phyloP scores from a whole-genome alignment of 2,888 invertebrate genomes.

The Coelopa pilipes region DNA sequence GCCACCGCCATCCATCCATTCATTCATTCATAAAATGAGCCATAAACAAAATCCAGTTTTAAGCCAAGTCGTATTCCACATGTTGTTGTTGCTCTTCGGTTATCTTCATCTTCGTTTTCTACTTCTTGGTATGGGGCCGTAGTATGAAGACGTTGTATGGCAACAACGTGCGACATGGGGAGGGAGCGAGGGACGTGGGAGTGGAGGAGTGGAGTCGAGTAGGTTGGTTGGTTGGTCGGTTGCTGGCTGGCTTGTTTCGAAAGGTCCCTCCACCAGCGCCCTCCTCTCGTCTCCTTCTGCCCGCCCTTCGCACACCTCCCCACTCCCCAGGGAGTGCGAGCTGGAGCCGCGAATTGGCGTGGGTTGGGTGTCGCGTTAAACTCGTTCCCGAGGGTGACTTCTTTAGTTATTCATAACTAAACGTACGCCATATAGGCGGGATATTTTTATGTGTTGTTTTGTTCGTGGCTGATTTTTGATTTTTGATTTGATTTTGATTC shows the following conservation, averaged over 20 bases:
- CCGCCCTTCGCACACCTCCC: neutral
- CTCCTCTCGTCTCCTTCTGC: neutral
- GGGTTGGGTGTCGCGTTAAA: constrained; percentile 2
- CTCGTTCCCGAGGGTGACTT: constrained; percentile 18
- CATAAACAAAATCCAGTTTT: constrained; percentile 58
- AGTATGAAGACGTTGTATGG: constrained; percentile 3
- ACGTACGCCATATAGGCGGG: neutral
- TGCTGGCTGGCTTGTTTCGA: too few species aligned
- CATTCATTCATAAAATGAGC: constrained; percentile 56
- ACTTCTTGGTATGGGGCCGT: neutral
- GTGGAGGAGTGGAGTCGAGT: neutral
- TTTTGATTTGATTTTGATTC: too few species aligned
- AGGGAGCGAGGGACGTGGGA: neutral
- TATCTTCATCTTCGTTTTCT: neutral
- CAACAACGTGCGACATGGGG: neutral
- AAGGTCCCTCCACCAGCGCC: neutral
- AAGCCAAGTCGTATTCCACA: constrained; percentile 42
- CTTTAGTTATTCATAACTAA: neutral
- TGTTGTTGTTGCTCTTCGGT: neutral
- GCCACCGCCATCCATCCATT: neutral
- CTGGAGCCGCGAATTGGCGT: constrained; percentile 8
- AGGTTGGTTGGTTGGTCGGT: constrained; percentile 2
- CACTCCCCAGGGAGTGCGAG: neutral
- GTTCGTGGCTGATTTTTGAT: too few species aligned
- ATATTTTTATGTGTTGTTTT: neutral